Conservation (phyloP, 2,113 vertebrate species). For the Hypomesus transpacificus region DNA sequence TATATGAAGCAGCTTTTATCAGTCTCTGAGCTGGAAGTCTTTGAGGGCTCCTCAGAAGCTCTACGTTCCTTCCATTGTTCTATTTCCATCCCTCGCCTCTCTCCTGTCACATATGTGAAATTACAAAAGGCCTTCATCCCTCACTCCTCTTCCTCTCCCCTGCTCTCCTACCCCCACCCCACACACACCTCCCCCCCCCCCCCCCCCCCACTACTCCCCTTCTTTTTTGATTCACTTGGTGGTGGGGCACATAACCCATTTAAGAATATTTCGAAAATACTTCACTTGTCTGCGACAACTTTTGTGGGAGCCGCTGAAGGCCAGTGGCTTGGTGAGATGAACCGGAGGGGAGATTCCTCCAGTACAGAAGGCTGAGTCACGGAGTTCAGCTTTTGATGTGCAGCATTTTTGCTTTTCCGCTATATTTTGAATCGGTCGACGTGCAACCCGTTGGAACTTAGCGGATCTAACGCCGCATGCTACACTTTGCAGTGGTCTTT, state of each 20-base stretch:
- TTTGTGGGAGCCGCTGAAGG: slow-evolving; percentile 47
- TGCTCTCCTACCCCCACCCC: slow-evolving; percentile 62
- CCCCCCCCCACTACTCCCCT: slow-evolving; percentile 18
- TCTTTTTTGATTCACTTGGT: slow-evolving; percentile 45
- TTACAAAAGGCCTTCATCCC: slow-evolving; percentile 67
- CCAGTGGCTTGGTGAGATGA: too few relatives aligned
- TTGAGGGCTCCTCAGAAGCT: slow-evolving; percentile 73
- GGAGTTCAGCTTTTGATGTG: too few relatives aligned
- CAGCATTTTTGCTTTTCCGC: too few relatives aligned
- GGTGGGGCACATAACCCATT: slow-evolving; percentile 67
- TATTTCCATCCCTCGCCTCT: slow-evolving; percentile 72
- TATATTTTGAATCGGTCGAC: too few relatives aligned
- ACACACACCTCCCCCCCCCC: slow-evolving; percentile 33
- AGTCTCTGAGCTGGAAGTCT: slow-evolving; percentile 72
- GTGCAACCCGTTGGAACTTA: too few relatives aligned
- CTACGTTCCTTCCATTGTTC: slow-evolving; percentile 73
- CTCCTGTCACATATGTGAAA: slow-evolving; percentile 73
- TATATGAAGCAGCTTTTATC: slow-evolving; percentile 73
- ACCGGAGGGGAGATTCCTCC: too few relatives aligned
- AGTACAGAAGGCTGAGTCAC: too few relatives aligned
- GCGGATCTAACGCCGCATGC: too few relatives aligned
- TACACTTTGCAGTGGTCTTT: too few relatives aligned
- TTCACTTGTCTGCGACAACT: slow-evolving; percentile 44
- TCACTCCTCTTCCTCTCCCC: slow-evolving; percentile 15
- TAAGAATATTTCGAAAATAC: slow-evolving; percentile 64